Evolutionary conservation across 30 jellyfish, hydroid and myxozoan genomes (phyloP), one percentile per base, ranked within the genome.

Genomic region (Aurelia sp.): DNA sequence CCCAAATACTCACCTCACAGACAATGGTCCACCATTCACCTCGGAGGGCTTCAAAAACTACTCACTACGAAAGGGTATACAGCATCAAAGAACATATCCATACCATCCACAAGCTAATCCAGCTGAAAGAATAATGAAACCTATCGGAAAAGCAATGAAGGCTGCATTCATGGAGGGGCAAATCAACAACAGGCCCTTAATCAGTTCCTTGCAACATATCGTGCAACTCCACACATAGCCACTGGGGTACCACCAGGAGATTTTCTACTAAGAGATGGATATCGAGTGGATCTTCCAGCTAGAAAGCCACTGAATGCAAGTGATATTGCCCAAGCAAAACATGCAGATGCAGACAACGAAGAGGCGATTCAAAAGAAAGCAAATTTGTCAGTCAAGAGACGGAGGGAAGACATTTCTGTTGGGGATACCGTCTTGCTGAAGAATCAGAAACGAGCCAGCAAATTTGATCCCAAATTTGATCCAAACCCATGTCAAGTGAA

Each of bases 191-290:
- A 84, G 70, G 80, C 88, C 5, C 80, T 84, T 18, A 52, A 30
- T 47, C 40, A 58, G 41, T 20, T 72, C 15, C 80, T 87, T 13
- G 69, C 81, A 48, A 52, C 85, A 27, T 77, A 87, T 48, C 89
- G 95, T 18, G 76, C 72, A 1, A 87, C 91, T 7, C 96, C 87
- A 3, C 91, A 76, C 44, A 40, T 52, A 17, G 63, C 96, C 55
- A 87, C 91, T 9, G 91, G 96, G 31, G 82, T 75, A 11, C 76
- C 96, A 53, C 91, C 78, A 17, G 91, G 89, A 51, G 91, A 59
- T 27, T 41, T 87, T 50, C 69, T 87, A 17, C 78, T 87, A 16
- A 52, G 87, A 67, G 87, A 68, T 68, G 96, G 91, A 7, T 63
- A 59, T 50, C 41, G 64, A 27, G 74, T 22, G 4, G 76, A 81